These are phyloP conservation scores for Lordiphosa andalusiaca DNA, from an alignment of 2,888 invertebrate genomes.

Conservation along the genomic window DNA sequence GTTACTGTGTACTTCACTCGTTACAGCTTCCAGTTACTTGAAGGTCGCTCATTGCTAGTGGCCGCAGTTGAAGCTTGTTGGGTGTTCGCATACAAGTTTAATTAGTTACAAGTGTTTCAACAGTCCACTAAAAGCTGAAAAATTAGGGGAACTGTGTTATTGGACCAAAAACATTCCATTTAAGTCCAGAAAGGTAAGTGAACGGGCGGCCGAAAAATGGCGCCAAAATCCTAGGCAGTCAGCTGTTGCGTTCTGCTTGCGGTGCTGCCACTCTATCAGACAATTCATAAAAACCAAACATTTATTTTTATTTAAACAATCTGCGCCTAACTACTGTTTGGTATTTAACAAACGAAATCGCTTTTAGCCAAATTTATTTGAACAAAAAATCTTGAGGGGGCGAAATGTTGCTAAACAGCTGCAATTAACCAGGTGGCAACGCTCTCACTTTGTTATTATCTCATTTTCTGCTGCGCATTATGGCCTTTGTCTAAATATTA, in stretches of 20 bases:
- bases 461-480: conserved; percentile 76
- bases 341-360: background rate
- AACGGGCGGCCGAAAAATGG: conserved; percentile 42
- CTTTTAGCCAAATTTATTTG: too few species aligned
- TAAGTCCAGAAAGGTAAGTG: conserved; percentile 34
- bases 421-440: conserved; percentile 48
- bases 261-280: background rate
- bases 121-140: fast-evolving
- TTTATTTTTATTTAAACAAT: background rate
- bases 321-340: background rate
- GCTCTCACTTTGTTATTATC: conserved; percentile 64
- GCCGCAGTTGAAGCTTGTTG: too few species aligned
- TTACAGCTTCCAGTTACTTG: too few species aligned
- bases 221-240: conserved; percentile 56
- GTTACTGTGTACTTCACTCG: too few species aligned
- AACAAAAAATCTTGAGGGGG: background rate
- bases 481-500: conserved; percentile 62
- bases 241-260: conserved; percentile 25
- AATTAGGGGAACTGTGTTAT: background rate
- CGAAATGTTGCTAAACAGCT: conserved; percentile 42
- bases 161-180: conserved; percentile 9
- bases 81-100: background rate
- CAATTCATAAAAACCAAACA: background rate
- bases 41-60: too few species aligned
- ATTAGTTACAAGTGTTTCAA: background rate